phyloP scores from a whole-genome alignment of 2,888 invertebrate species.

The Tryphoninae sp. region DNA sequence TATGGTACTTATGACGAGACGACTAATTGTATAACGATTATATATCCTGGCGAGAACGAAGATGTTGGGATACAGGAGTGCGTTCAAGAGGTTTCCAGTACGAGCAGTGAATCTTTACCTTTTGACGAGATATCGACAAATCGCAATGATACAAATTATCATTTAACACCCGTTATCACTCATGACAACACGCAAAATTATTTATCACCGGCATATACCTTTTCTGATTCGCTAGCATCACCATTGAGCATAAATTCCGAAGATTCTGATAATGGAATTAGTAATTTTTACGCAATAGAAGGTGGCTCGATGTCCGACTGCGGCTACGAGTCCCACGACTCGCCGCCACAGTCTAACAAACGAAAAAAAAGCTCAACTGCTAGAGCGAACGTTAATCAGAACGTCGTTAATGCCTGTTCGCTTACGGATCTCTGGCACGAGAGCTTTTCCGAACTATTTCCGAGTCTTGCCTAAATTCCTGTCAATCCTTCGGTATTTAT shows the following conservation, averaged over 20 bases:
- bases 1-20: slow-evolving; percentile 89
- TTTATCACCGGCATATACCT: slow-evolving; percentile 73
- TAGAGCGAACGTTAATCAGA: slow-evolving; percentile 41
- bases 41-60: slow-evolving; percentile 84
- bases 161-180: slow-evolving; percentile 11
- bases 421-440: slow-evolving; percentile 88
- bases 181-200: slow-evolving; percentile 51
- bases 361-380: slow-evolving; percentile 56
- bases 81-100: slow-evolving; percentile 74
- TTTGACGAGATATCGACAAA: slow-evolving; percentile 41
- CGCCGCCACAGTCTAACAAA: slow-evolving; percentile 79
- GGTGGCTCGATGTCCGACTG: slow-evolving; percentile 82
- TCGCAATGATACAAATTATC: slow-evolving; percentile 29
- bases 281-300: slow-evolving; percentile 65
- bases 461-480: slow-evolving; percentile 84
- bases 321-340: slow-evolving; percentile 87
- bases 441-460: slow-evolving; percentile 90
- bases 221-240: slow-evolving; percentile 74
- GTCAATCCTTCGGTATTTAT: slow-evolving; percentile 41
- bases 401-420: slow-evolving; percentile 78
- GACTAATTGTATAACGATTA: slow-evolving; percentile 88
- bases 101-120: slow-evolving; percentile 58
- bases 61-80: slow-evolving; percentile 80
- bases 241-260: slow-evolving; percentile 77
- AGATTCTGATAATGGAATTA: slow-evolving; percentile 68